Evolutionary conservation across 2,888 invertebrate genomes (phyloP).

Genomic region (Ophion obscuratus): DNA sequence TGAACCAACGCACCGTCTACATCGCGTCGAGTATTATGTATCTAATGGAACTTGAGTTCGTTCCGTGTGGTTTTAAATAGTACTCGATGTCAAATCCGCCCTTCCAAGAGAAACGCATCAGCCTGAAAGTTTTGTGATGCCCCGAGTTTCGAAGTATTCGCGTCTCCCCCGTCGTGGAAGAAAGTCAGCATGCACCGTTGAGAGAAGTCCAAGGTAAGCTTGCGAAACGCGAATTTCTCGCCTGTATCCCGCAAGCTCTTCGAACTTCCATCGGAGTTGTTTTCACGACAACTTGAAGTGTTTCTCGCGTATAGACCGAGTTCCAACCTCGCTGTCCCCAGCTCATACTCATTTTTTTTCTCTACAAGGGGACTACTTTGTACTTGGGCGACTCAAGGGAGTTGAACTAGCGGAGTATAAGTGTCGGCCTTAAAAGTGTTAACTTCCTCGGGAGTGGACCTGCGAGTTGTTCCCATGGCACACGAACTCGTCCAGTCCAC

Average conservation of each 20-base stretch:
- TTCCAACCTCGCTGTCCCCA: conserved; percentile 17
- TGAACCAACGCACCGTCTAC: neutral
- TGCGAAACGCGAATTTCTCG: conserved; percentile 49
- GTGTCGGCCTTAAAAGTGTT: conserved; percentile 53
- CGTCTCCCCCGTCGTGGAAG: neutral
- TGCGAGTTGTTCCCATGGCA: conserved; percentile 30
- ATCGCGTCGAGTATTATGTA: neutral
- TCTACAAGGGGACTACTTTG: conserved; percentile 27
- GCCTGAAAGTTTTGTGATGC: conserved; percentile 34
- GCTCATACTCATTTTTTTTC: conserved; percentile 43
- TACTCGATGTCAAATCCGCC: conserved; percentile 34
- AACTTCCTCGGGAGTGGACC: conserved; percentile 42
- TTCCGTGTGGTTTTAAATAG: conserved; percentile 48
- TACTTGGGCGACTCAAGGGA: conserved; percentile 40
- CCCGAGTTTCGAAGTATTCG: conserved; percentile 22
- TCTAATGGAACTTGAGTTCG: conserved; percentile 33
- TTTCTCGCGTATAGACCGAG: conserved; percentile 14
- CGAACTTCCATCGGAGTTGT: conserved; percentile 34
- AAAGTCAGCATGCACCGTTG: neutral
- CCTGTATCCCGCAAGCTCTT: conserved; percentile 41
- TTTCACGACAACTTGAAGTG: conserved; percentile 54
- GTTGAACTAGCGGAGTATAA: conserved; percentile 30
- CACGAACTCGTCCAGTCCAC: conserved; percentile 14
- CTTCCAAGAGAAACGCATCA: conserved; percentile 34
- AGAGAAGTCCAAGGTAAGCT: conserved; percentile 46